Evolutionary conservation across 1,140 invertebrate species (phyloP).

Genomic region (Pogonognathellus flavescens): DNA sequence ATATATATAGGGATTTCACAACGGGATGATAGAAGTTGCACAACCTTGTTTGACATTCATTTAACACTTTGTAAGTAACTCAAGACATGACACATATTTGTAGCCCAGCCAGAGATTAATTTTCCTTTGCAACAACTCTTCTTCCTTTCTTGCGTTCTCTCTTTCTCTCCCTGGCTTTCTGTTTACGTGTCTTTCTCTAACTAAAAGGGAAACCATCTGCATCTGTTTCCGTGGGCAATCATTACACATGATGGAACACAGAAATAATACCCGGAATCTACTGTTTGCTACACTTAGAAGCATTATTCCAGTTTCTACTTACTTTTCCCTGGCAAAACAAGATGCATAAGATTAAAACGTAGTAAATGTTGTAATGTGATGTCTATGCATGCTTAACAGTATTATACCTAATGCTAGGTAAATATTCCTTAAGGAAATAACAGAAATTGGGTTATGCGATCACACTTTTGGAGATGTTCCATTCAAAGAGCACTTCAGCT

Average conservation of each 20-base stretch:
- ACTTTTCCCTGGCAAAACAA: too few relatives aligned
- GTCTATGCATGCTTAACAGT: too few relatives aligned
- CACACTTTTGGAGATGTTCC: too few relatives aligned
- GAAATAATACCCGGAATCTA: conserved; percentile 9
- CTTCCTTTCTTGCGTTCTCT: too few relatives aligned
- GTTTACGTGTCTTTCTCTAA: not conserved
- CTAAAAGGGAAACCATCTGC: not conserved
- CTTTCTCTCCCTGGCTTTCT: not conserved
- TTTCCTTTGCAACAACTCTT: conserved; percentile 32
- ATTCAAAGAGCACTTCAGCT: too few relatives aligned
- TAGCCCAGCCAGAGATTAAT: conserved; percentile 36
- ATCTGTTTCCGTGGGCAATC: conserved; percentile 12
- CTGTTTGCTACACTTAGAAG: too few relatives aligned
- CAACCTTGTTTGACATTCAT: conserved; percentile 50
- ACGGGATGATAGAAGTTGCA: conserved; percentile 8
- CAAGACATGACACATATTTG: conserved; percentile 31
- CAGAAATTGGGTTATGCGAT: too few relatives aligned
- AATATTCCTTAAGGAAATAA: too few relatives aligned
- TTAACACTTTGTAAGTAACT: conserved; percentile 41
- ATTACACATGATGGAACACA: not conserved
- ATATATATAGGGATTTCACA: not conserved
- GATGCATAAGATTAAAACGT: too few relatives aligned
- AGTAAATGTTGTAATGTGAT: too few relatives aligned
- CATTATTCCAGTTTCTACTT: too few relatives aligned
- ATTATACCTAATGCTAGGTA: too few relatives aligned